Evolutionary conservation across 2,113 vertebrate species (phyloP).

Genomic region (Pardalotus punctatus): DNA sequence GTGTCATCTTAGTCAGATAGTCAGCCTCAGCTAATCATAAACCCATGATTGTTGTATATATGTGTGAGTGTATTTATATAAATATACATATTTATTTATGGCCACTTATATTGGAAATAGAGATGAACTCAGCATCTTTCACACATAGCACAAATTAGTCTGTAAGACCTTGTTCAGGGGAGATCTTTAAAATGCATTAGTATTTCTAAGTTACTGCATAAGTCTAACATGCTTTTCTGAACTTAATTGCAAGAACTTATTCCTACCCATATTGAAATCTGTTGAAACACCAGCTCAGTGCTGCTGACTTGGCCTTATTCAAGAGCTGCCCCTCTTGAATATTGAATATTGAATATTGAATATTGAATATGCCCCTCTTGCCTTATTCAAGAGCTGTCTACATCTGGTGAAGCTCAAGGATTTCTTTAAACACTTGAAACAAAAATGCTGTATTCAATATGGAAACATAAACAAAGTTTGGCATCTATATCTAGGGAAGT

Average conservation of each 20-base stretch:
- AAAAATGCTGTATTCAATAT: neutral
- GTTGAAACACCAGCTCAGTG: neutral
- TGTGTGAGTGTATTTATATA: conserved; percentile 6
- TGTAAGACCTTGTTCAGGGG: neutral
- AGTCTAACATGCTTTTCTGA: neutral
- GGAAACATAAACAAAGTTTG: neutral
- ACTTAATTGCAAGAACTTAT: neutral
- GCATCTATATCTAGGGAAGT: neutral
- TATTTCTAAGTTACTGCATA: neutral
- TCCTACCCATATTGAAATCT: neutral
- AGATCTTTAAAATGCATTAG: neutral
- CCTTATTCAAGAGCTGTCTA: neutral
- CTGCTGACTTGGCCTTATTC: neutral
- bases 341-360: too few relatives aligned
- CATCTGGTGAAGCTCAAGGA: neutral
- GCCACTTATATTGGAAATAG: conserved; percentile 40
- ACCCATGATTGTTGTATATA: conserved; percentile 48
- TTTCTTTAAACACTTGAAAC: neutral
- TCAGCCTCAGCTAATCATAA: conserved; percentile 68
- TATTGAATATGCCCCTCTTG: too few relatives aligned
- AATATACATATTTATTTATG: conserved; percentile 20
- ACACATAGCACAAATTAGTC: neutral
- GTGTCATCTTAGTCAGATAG: conserved; percentile 63
- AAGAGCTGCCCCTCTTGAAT: neutral
- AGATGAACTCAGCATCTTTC: conserved; percentile 16